Conservation (phyloP, 2,888 invertebrate species). For the Siphlonurus alternatus region DNA sequence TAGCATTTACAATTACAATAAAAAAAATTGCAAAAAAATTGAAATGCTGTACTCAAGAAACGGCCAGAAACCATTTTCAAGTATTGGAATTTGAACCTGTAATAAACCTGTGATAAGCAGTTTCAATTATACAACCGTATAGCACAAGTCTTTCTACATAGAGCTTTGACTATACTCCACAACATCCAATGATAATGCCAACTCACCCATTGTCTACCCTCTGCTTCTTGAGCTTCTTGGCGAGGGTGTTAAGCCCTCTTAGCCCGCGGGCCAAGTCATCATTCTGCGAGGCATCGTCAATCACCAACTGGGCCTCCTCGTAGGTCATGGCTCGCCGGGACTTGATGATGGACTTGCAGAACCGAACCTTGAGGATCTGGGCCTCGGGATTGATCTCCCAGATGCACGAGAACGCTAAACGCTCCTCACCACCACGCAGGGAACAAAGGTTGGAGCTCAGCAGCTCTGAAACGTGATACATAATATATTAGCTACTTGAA, state of each 20-base stretch:
- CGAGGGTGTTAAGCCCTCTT: constrained; percentile 65
- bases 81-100: too few species aligned
- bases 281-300: constrained; percentile 59
- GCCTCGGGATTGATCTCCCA: constrained; percentile 84
- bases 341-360: constrained; percentile 85
- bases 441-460: constrained; percentile 94
- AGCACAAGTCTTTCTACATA: too few species aligned
- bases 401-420: constrained; percentile 89
- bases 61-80: too few species aligned
- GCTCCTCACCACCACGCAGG: constrained; percentile 70
- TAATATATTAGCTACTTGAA: too few species aligned
- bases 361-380: constrained; percentile 61
- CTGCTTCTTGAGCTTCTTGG: constrained; percentile 74
- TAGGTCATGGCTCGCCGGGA: constrained; percentile 91
- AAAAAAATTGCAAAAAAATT: too few species aligned
- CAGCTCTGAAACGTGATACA: constrained; percentile 58
- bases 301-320: constrained; percentile 86
- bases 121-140: too few species aligned
- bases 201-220: constrained; percentile 67
- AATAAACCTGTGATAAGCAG: too few species aligned
- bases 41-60: too few species aligned
- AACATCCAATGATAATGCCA: too few species aligned
- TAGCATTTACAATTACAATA: too few species aligned
- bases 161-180: neutral
- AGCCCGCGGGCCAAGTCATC: constrained; percentile 61